These are phyloP conservation scores for Erinaceus europaeus DNA, from an alignment of 2,113 vertebrate species.

Conservation along the genomic window DNA sequence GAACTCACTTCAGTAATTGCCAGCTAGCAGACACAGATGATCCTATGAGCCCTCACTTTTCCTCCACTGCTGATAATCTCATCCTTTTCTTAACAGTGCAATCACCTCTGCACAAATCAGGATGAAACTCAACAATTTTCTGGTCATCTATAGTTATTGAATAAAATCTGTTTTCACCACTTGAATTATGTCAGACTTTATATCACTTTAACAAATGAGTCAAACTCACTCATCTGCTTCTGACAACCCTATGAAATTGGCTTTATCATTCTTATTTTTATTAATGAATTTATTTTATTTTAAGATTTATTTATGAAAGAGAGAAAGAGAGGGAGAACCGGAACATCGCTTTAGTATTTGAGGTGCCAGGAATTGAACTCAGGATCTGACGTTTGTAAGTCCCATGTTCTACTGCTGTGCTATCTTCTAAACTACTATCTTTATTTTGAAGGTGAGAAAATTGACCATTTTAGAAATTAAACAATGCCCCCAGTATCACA, in stretches of 20 bases:
- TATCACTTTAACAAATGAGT: not conserved
- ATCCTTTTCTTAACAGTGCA: not conserved
- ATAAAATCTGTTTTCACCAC: not conserved
- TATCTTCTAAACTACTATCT: too few relatives aligned
- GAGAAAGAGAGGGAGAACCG: too few relatives aligned
- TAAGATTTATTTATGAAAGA: too few relatives aligned
- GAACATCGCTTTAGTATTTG: too few relatives aligned
- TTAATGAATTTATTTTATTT: too few relatives aligned
- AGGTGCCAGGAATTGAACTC: too few relatives aligned
- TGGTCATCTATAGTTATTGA: not conserved
- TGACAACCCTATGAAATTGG: not conserved
- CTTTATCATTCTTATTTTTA: not conserved
- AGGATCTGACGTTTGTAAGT: too few relatives aligned
- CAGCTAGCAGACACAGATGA: not conserved
- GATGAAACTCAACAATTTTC: not conserved
- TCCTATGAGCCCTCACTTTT: not conserved
- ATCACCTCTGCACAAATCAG: not conserved
- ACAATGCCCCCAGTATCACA: not conserved
- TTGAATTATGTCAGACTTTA: not conserved
- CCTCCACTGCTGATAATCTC: not conserved
- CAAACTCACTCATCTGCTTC: too few relatives aligned
- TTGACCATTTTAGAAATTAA: constrained; percentile 1
- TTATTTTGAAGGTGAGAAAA: constrained; percentile 41
- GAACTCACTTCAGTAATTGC: not conserved
- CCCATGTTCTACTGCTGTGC: too few relatives aligned